These are phyloP conservation scores for Neodiprion lecontei DNA, from an alignment of 1,140 invertebrate species.

Conservation along the genomic window DNA sequence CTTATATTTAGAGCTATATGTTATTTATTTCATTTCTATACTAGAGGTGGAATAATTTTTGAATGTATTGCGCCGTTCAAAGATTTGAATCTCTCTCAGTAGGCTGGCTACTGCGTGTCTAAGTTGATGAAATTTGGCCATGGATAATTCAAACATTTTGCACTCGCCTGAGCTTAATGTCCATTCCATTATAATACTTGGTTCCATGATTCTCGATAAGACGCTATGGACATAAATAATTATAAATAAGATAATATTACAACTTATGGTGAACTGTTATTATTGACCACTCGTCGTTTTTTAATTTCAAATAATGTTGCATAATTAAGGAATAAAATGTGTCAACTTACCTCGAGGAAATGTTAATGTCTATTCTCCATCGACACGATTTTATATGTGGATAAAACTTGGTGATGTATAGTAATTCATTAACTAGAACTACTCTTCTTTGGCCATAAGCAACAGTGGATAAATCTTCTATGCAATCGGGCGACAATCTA, in stretches of 20 bases:
- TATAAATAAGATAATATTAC: slow-evolving; percentile 9
- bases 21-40: not conserved
- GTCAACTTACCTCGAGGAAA: slow-evolving; percentile 51
- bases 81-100: slow-evolving; percentile 48
- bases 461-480: slow-evolving; percentile 51
- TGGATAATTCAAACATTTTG: slow-evolving; percentile 51
- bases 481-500: slow-evolving; percentile 51
- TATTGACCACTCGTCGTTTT: not conserved
- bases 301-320: slow-evolving; percentile 14
- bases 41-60: slow-evolving; percentile 32
- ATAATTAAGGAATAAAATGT: slow-evolving; percentile 3
- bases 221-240: slow-evolving; percentile 41
- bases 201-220: slow-evolving; percentile 52
- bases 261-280: slow-evolving; percentile 16
- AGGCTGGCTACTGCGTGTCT: slow-evolving; percentile 53
- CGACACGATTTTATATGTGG: slow-evolving; percentile 46
- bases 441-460: slow-evolving; percentile 49
- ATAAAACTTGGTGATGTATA: slow-evolving; percentile 45
- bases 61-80: slow-evolving; percentile 45
- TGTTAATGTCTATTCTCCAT: slow-evolving; percentile 53
- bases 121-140: slow-evolving; percentile 53
- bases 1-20: not conserved
- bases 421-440: slow-evolving; percentile 37
- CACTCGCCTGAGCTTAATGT: slow-evolving; percentile 49
- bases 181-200: slow-evolving; percentile 56